phyloP scores from a whole-genome alignment of 2,888 invertebrate species.

The Parochlus steinenii region DNA sequence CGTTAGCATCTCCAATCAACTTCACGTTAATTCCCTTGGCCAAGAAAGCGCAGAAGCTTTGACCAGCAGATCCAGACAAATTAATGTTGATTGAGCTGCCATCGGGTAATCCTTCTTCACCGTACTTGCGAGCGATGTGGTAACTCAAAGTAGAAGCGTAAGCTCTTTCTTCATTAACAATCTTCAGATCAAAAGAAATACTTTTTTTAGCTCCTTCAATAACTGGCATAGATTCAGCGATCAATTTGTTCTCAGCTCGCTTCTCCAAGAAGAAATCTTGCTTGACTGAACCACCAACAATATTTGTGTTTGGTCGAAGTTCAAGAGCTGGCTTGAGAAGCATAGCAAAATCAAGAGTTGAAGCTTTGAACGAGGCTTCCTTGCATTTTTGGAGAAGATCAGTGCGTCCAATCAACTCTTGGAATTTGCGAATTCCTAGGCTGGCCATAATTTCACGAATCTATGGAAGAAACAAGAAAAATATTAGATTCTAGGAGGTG shows the following conservation, averaged over 20 bases:
- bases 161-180: conserved; percentile 82
- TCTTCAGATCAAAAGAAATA: conserved; percentile 57
- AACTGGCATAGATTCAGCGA: conserved; percentile 54
- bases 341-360: conserved; percentile 64
- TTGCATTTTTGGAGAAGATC: conserved; percentile 69
- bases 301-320: conserved; percentile 79
- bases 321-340: conserved; percentile 80
- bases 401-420: conserved; percentile 83
- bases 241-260: conserved; percentile 60
- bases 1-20: conserved; percentile 93
- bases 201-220: conserved; percentile 52
- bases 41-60: conserved; percentile 97
- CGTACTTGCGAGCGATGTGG: conserved; percentile 82
- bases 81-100: conserved; percentile 59
- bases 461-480: conserved; percentile 27
- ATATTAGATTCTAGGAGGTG: not conserved
- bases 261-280: conserved; percentile 78
- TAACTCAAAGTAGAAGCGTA: conserved; percentile 91
- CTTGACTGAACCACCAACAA: conserved; percentile 69
- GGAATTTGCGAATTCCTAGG: conserved; percentile 73
- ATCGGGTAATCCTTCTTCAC: conserved; percentile 71
- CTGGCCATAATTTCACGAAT: conserved; percentile 81
- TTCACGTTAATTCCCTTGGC: conserved; percentile 77
- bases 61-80: conserved; percentile 87
- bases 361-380: conserved; percentile 61